Percentiles rank a stretch among this genome's conserved stretches.
phyloP scores from a whole-genome alignment of 2,888 invertebrate species.

The Margaritifera margaritifera region DNA sequence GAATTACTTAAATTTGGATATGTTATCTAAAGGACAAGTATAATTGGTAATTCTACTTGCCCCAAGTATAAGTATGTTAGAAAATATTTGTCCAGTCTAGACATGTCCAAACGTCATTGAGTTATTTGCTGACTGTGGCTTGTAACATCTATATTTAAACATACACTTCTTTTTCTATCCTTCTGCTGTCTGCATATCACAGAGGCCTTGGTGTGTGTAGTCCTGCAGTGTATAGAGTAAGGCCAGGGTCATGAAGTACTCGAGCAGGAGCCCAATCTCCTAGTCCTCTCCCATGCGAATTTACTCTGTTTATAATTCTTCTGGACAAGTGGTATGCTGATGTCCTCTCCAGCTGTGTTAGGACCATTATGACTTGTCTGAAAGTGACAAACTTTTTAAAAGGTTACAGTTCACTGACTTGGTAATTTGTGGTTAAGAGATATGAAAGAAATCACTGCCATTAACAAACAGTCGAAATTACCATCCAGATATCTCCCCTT shows the following conservation, averaged over 20 bases:
- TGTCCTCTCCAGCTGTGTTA: constrained; percentile 95
- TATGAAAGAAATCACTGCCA: not conserved
- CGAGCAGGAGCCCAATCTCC: constrained; percentile 92
- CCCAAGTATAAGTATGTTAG: too few relatives aligned
- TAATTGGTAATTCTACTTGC: too few relatives aligned
- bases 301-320: constrained; percentile 91
- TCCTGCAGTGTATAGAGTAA: constrained; percentile 87
- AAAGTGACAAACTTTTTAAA: constrained; percentile 19
- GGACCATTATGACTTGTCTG: constrained; percentile 95
- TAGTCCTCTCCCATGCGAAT: constrained; percentile 82
- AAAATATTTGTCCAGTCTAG: not conserved
- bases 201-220: constrained; percentile 81
- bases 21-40: too few relatives aligned
- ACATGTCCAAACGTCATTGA: not conserved
- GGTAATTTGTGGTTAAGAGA: too few relatives aligned
- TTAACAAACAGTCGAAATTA: too few relatives aligned
- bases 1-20: too few relatives aligned
- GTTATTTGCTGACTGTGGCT: not conserved
- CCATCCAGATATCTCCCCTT: too few relatives aligned
- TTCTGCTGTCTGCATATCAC: constrained; percentile 20
- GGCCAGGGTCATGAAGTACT: constrained; percentile 79
- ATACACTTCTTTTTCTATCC: not conserved
- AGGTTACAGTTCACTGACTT: too few relatives aligned
- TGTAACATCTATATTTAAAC: too few relatives aligned
- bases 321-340: constrained; percentile 97